Conservation (phyloP, 2,113 vertebrate genomes). For the Austrofundulus limnaeus region DNA sequence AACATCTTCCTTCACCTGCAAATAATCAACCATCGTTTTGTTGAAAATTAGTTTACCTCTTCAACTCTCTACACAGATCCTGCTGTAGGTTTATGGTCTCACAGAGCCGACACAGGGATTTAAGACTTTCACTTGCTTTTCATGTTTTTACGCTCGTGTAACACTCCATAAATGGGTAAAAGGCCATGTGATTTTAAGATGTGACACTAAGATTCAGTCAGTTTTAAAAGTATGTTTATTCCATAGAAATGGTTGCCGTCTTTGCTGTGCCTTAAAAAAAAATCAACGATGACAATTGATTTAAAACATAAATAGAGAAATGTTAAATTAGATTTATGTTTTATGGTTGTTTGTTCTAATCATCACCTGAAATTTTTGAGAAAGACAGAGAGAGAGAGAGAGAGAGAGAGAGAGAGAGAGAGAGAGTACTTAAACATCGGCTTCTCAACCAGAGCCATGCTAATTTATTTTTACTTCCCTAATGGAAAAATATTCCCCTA, state of each 20-base stretch:
- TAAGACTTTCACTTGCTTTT: constrained; percentile 70
- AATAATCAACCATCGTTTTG: constrained; percentile 74
- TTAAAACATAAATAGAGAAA: not conserved
- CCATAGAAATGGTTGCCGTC: too few species aligned
- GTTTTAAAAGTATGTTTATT: not conserved
- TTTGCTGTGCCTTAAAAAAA: too few species aligned
- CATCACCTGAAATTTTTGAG: constrained; percentile 25
- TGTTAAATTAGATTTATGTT: not conserved
- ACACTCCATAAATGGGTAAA: constrained; percentile 62
- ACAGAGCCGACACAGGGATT: constrained; percentile 64
- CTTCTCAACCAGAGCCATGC: constrained; percentile 67
- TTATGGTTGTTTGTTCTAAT: constrained; percentile 11
- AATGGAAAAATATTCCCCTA: constrained; percentile 83
- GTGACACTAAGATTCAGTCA: constrained; percentile 22
- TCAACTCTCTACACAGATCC: constrained; percentile 54
- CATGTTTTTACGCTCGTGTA: constrained; percentile 63
- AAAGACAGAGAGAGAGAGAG: not conserved
- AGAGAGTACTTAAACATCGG: constrained; percentile 47
- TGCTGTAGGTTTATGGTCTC: constrained; percentile 72
- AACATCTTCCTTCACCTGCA: constrained; percentile 65
- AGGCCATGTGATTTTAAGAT: constrained; percentile 20
- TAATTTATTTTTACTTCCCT: constrained; percentile 84
- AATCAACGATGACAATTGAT: too few species aligned
- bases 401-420: not conserved
- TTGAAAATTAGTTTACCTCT: constrained; percentile 58